phyloP scores from a whole-genome alignment of 2,888 invertebrate species.

The Amitus sp. region DNA sequence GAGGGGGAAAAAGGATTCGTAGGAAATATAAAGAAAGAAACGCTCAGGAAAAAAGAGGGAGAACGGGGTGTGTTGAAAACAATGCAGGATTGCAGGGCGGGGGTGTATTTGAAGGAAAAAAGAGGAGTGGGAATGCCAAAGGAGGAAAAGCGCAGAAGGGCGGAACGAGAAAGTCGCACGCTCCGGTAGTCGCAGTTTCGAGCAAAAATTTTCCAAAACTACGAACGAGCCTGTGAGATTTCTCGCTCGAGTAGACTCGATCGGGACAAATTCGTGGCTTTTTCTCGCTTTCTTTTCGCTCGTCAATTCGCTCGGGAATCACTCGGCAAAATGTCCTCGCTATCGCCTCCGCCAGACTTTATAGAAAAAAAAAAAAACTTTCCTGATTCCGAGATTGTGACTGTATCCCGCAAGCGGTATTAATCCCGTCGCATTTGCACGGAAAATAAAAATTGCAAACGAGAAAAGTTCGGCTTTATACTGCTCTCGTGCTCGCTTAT shows the following conservation, averaged over 20 bases:
- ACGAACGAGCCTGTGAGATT: not conserved
- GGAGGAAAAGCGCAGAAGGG: too few species aligned
- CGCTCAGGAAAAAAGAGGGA: too few species aligned
- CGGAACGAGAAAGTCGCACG: constrained; percentile 26
- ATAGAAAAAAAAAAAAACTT: not conserved
- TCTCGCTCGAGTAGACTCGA: not conserved
- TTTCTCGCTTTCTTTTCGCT: not conserved
- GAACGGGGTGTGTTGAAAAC: too few species aligned
- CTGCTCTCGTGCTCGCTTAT: not conserved
- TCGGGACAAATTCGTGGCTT: not conserved
- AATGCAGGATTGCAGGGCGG: too few species aligned
- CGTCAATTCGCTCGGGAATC: not conserved
- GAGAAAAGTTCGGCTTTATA: constrained; percentile 3
- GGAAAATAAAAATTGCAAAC: not conserved
- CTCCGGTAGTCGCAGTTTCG: constrained; percentile 1
- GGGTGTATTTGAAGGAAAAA: too few species aligned
- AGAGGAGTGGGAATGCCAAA: too few species aligned
- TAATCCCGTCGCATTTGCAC: constrained; percentile 2
- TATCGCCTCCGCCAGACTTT: constrained; percentile 1
- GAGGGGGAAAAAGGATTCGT: too few species aligned
- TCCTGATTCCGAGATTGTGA: not conserved
- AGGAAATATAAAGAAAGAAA: too few species aligned
- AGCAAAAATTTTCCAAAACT: not conserved
- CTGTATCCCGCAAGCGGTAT: not conserved
- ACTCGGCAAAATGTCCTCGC: not conserved